phyloP scores from a whole-genome alignment of 2,888 invertebrate species.

The Cryptocephalus primarius region DNA sequence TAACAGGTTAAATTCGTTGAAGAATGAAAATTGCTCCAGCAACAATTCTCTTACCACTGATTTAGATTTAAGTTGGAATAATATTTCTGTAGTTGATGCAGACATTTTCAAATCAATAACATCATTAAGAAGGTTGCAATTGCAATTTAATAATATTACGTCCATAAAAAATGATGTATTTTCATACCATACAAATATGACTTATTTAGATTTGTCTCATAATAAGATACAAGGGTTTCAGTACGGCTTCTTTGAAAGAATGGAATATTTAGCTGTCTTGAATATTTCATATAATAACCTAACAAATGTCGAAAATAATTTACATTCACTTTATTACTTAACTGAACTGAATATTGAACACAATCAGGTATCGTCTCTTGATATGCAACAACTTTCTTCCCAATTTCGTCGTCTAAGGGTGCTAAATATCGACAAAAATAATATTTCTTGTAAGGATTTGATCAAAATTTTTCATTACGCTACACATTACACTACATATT shows the following conservation, averaged over 20 bases:
- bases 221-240: neutral
- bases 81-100: neutral
- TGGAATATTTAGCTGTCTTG: neutral
- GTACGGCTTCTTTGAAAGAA: neutral
- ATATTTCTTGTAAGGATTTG: neutral
- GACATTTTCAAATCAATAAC: neutral
- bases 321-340: neutral
- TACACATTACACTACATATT: neutral
- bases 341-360: neutral
- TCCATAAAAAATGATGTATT: neutral
- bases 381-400: neutral
- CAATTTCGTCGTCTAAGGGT: neutral
- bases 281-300: neutral
- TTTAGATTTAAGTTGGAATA: neutral
- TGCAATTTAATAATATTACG: neutral
- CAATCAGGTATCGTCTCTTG: neutral
- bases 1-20: neutral
- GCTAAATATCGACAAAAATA: neutral
- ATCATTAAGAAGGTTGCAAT: neutral
- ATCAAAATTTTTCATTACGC: neutral
- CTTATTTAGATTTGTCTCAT: neutral
- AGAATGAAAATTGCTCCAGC: neutral
- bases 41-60: neutral
- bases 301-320: neutral
- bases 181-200: neutral